These are phyloP conservation scores for Nomada goodeniana DNA, from an alignment of 2,888 invertebrate species.

Conservation along the genomic window DNA sequence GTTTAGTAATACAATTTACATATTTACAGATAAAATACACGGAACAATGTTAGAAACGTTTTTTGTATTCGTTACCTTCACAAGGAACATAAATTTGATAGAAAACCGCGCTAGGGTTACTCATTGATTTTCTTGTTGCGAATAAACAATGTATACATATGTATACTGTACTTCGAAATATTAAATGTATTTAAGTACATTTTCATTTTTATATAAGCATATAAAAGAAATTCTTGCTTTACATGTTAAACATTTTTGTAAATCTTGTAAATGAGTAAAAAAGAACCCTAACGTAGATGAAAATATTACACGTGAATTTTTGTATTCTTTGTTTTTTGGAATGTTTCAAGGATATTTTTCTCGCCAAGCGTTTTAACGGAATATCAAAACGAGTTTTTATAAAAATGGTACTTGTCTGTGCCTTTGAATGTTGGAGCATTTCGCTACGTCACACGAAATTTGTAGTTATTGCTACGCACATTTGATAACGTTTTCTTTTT, in stretches of 20 bases:
- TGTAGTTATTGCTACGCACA: conserved; percentile 55
- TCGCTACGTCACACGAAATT: conserved; percentile 52
- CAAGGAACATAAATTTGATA: conserved; percentile 33
- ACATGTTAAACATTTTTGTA: conserved; percentile 23
- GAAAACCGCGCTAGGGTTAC: conserved; percentile 43
- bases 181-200: conserved; percentile 52
- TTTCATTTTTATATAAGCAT: conserved; percentile 29
- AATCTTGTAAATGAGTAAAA: conserved; percentile 3
- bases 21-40: conserved; percentile 59
- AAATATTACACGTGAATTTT: conserved; percentile 45
- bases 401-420: conserved; percentile 48
- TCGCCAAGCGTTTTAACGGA: conserved; percentile 58
- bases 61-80: conserved; percentile 44
- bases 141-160: conserved; percentile 23
- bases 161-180: conserved; percentile 32
- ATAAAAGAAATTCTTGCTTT: conserved; percentile 11
- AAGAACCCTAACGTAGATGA: conserved; percentile 54
- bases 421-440: conserved; percentile 50
- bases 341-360: conserved; percentile 63
- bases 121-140: conserved; percentile 14
- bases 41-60: conserved; percentile 27
- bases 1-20: conserved; percentile 48
- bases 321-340: conserved; percentile 59
- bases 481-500: conserved; percentile 46
- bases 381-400: conserved; percentile 49